Base-by-base conservation (phyloP, 2,797 vertebrate genomes). In the Bradypodion pumilum region DNA sequence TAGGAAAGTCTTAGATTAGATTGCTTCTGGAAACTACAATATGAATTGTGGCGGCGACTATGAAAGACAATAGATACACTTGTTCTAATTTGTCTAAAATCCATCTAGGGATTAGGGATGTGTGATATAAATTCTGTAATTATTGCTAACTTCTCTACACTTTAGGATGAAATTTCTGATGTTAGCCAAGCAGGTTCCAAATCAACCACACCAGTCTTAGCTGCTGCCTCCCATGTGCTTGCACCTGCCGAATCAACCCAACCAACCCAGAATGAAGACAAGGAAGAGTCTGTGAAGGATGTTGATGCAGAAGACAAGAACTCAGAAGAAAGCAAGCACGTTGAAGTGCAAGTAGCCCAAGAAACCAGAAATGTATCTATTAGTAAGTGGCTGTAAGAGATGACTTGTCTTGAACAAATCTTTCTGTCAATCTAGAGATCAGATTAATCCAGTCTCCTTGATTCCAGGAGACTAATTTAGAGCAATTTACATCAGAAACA, bases 151-250 rank as follows among this genome's bases (percentile, higher is more conserved):
- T 72, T 40, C 32, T 42, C 69, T 75, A 62, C 19, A 62, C 88
- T 96, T 79, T 95, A 99, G 98, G 98, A 99, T 97, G 98, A 99
- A 91, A 93, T 99, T 88, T 95, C 97, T 81, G 95, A 94, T 70
- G 86, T 93, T 12, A 96, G 95, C 92, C 96, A 92, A 32, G 86
- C 94, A 84, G 97, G 95, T 82, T 96, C 97, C 86, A 98, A 96
- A 90, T 97, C 96, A 40, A 93, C 91, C 42, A 97, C 96, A 5
- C 97, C 95, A 74, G 89, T 89, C 56, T 96, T 95, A 82, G 88
- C 93, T 6, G 86, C 94, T 65, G 88, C 96, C 74, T 96, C 96
- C 7, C 97, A 96, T 70, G 94, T 94, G 56, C 93, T 95, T 77
- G 91, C 88, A 75, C 94, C 96, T 81, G 87, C 89, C 70, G 96